Conservation (phyloP, 2,797 vertebrate genomes). For the Acanthornis magna region DNA sequence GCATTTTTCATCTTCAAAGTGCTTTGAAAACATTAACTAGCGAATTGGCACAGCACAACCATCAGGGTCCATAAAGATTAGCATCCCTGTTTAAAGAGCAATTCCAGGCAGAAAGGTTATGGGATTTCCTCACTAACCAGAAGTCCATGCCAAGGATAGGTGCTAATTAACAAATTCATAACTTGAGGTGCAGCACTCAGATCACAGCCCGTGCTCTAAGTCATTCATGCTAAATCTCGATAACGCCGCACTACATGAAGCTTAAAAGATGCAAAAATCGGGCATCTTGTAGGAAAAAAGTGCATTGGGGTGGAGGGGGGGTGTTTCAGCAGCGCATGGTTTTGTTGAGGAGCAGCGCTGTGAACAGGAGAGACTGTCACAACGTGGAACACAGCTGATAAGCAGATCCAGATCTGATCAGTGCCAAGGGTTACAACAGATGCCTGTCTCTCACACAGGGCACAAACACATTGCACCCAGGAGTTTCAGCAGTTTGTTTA, state of each 20-base stretch:
- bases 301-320: rapidly evolving
- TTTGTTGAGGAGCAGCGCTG: background rate
- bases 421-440: background rate
- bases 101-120: background rate
- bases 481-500: constrained; percentile 17
- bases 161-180: constrained; percentile 1
- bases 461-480: background rate
- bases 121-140: background rate
- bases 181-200: background rate
- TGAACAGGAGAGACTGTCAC: background rate
- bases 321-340: rapidly evolving
- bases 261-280: background rate
- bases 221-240: background rate
- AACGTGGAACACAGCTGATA: background rate
- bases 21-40: constrained; percentile 57
- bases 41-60: background rate
- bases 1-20: constrained; percentile 65
- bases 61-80: constrained; percentile 36
- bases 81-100: background rate
- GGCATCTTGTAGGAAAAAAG: background rate
- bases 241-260: rapidly evolving
- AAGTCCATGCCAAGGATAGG: background rate
- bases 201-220: background rate
- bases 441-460: background rate
- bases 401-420: background rate